These are phyloP conservation scores for Laothoe populi DNA, from an alignment of 2,888 invertebrate species.

Conservation along the genomic window DNA sequence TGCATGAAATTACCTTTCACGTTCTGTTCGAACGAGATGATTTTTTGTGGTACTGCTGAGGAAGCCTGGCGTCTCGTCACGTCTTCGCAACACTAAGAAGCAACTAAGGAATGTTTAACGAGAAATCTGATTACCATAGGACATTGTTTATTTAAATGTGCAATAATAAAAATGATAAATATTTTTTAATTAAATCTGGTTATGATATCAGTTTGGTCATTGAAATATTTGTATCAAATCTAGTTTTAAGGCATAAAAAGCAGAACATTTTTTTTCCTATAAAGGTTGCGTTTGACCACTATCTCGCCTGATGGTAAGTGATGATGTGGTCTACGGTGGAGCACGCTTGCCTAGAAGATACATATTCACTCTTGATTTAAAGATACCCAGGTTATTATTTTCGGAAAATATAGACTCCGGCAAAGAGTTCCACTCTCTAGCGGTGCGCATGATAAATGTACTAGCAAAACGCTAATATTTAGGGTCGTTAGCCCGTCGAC, in stretches of 20 bases:
- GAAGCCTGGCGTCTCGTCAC: conserved; percentile 16
- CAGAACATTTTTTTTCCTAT: no score
- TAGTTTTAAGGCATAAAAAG: conserved; percentile 9
- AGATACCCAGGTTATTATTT: no score
- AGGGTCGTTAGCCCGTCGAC: conserved; percentile 3
- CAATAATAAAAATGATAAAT: not conserved
- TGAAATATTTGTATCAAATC: conserved; percentile 4
- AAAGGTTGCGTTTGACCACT: no score
- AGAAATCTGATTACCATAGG: conserved; percentile 19
- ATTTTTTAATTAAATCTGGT: not conserved
- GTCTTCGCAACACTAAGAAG: conserved; percentile 22
- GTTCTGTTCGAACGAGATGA: conserved; percentile 74
- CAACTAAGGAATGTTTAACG: not conserved
- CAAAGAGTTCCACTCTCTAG: no score
- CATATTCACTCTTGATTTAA: no score
- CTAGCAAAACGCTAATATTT: no score
- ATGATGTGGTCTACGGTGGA: no score
- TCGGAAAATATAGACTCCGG: no score
- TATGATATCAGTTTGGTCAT: not conserved
- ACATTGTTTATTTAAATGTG: not conserved
- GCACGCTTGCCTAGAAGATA: no score
- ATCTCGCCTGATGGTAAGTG: no score
- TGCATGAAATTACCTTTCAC: conserved; percentile 82
- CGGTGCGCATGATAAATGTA: no score
- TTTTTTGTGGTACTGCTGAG: conserved; percentile 62